phyloP scores from a whole-genome alignment of 2,888 invertebrate species.

The Protophormia terraenovae region DNA sequence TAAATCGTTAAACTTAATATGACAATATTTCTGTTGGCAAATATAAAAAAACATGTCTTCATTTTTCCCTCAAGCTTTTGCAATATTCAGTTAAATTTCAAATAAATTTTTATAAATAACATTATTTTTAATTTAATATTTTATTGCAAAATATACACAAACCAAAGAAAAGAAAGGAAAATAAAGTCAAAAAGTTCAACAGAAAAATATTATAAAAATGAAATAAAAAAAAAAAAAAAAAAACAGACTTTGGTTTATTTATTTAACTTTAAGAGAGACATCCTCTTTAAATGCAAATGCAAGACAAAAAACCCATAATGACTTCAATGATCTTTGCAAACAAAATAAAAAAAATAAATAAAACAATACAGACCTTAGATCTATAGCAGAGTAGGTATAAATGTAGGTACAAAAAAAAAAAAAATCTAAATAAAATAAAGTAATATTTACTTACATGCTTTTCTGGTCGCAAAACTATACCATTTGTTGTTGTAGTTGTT shows the following conservation, averaged over 20 bases:
- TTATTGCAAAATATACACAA: not conserved
- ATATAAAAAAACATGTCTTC: not conserved
- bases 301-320: constrained; percentile 51
- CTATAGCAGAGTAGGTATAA: constrained; percentile 16
- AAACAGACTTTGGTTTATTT: constrained; percentile 30
- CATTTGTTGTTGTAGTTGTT: constrained; percentile 70
- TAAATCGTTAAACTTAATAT: no score
- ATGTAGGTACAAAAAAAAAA: not conserved
- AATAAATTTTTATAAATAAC: not conserved
- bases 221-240: not conserved
- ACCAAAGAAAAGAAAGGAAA: not conserved
- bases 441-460: constrained; percentile 79
- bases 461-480: constrained; percentile 79
- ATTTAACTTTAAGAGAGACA: constrained; percentile 51
- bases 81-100: not conserved
- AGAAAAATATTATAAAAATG: no score
- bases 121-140: constrained; percentile 13
- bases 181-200: constrained; percentile 51
- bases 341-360: not conserved
- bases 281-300: constrained; percentile 53
- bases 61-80: not conserved
- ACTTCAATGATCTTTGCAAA: constrained; percentile 49
- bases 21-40: not conserved
- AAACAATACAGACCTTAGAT: constrained; percentile 17
- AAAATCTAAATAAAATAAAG: constrained; percentile 26